Percentiles rank a stretch among this genome's conserved stretches.
phyloP scores from a whole-genome alignment of 2,888 invertebrate genomes.

The Rotaria magnacalcarata region DNA sequence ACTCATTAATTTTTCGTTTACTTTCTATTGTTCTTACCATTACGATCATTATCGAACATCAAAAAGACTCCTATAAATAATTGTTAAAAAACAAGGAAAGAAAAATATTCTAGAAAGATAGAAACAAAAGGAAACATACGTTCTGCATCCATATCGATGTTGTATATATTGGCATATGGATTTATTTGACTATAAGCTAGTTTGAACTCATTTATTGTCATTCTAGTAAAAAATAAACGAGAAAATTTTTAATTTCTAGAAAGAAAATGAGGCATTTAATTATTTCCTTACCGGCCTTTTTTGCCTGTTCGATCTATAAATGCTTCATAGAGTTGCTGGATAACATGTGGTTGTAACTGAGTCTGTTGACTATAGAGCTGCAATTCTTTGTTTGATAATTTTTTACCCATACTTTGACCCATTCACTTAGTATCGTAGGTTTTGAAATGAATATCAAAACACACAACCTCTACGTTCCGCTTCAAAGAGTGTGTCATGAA shows the following conservation, averaged over 20 bases:
- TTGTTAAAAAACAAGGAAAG: neutral
- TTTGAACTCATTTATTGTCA: neutral
- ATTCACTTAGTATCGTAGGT: neutral
- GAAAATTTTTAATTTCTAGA: too few relatives aligned
- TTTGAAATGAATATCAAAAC: neutral
- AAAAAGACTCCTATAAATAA: neutral
- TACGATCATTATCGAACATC: conserved; percentile 7
- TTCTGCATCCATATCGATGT: neutral
- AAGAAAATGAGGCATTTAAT: neutral
- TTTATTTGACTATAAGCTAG: neutral
- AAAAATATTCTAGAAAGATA: neutral
- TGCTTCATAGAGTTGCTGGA: neutral
- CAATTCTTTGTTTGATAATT: neutral
- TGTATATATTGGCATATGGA: neutral
- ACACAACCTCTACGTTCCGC: neutral
- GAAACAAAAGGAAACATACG: neutral
- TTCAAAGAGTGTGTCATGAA: neutral
- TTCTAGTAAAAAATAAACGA: neutral
- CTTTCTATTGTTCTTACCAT: neutral
- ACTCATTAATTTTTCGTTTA: neutral
- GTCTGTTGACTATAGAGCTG: neutral
- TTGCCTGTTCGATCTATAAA: neutral
- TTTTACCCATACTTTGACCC: neutral
- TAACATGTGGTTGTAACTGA: conserved; percentile 8
- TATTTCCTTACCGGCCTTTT: neutral